Base-by-base conservation (phyloP, 2,113 vertebrate genomes). In the Salvelinus alpinus region DNA sequence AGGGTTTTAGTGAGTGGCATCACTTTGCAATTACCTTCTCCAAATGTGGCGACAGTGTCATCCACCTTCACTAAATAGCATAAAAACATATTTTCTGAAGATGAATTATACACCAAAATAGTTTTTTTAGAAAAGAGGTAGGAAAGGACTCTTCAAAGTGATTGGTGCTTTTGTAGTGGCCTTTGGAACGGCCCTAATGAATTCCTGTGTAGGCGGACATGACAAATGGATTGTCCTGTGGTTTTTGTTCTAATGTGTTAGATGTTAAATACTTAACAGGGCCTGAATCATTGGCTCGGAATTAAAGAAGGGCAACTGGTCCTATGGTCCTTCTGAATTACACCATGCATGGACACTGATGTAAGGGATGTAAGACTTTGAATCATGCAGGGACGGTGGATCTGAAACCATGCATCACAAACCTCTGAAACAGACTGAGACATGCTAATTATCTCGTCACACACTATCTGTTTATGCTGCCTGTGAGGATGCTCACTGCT, bases 131-230 rank as follows among this genome's bases (percentile, higher is more conserved):
- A 88, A 88, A 88, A 88, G 81, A 87, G 67, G 72, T 74, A 77
- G 79, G 90, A 78, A 74, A 80, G 80, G 79, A 86, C 81, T 84
- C 91, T 86, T 85, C 2, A 44, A 86, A 92, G 90, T 89, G 74
- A 91, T 93, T 83, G 92, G 73, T 89, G 84, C 86, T 88, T 90
- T 91, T 44, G 38, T 44, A 44, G 38, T 44, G 88, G 75, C 91
- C 87, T 87, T 84, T 82, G 83, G 54, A 77, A 82, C 83, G 91
- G 94, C 87, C 85, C 87, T 93, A 94, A 94, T 89, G 90, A 88
- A 82, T 87, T 87, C 82, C 83, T 82, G 76, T 73, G 81, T 64
- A 76, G 83, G 80, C 9, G 9, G 78, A 90, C 85, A 85, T 91
- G 87, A 90, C 83, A 78, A 90, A 90, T 91, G 75, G 79, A 89